Evolutionary conservation across 2,888 invertebrate species (phyloP).

Genomic region (Abrostola triplasia): DNA sequence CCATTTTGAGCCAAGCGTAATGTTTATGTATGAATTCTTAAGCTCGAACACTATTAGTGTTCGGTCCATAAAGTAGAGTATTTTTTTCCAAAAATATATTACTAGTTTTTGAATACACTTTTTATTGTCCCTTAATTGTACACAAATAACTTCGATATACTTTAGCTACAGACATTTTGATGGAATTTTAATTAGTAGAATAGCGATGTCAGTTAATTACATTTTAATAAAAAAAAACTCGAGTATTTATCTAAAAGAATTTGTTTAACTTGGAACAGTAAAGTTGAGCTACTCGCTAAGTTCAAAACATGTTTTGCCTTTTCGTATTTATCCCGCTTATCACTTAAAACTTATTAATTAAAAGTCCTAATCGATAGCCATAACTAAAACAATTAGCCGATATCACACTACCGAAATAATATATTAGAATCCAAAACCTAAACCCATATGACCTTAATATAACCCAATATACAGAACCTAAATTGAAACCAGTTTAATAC

Average conservation of each 20-base stretch:
- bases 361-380: slow-evolving; percentile 11
- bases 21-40: slow-evolving; percentile 78
- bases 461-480: slow-evolving; percentile 21
- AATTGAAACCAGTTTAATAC: slow-evolving; percentile 30
- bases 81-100: slow-evolving; percentile 25
- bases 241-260: too few species aligned
- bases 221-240: too few species aligned
- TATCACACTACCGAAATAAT: slow-evolving; percentile 8
- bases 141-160: not conserved
- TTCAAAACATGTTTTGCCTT: too few species aligned
- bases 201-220: too few species aligned
- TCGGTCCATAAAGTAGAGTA: slow-evolving; percentile 16
- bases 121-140: slow-evolving; percentile 35
- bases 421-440: slow-evolving; percentile 18
- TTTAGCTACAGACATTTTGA: not conserved
- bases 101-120: slow-evolving; percentile 24
- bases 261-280: too few species aligned
- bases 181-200: too few species aligned
- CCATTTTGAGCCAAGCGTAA: slow-evolving; percentile 71
- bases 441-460: slow-evolving; percentile 17
- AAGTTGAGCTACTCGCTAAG: too few species aligned
- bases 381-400: slow-evolving; percentile 35
- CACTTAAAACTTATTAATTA: too few species aligned
- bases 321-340: too few species aligned
- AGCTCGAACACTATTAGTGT: slow-evolving; percentile 54